Conservation (phyloP, 2,797 vertebrate genomes). For the Acridotheres tristis region DNA sequence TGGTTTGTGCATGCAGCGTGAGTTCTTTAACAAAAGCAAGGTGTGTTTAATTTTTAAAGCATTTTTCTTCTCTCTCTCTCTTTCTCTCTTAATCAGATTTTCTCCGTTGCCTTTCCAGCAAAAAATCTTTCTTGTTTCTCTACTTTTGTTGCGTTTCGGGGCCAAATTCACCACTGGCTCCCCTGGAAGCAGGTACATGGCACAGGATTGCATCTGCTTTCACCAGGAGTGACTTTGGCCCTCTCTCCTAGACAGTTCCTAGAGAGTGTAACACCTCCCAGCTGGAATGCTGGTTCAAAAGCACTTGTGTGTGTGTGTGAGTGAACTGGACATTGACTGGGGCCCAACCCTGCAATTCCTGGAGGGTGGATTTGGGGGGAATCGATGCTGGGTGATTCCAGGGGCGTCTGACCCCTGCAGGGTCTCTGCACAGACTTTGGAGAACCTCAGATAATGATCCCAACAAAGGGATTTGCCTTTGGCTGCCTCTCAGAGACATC, state of each 20-base stretch:
- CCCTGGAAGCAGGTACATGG: constrained; percentile 52
- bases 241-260: background rate
- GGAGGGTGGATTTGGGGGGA: background rate
- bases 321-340: background rate
- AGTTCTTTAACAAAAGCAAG: constrained; percentile 23
- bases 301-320: background rate
- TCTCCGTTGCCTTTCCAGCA: constrained; percentile 26
- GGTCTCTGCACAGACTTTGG: background rate
- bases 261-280: constrained; percentile 26
- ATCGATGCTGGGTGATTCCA: background rate
- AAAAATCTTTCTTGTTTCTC: constrained; percentile 48
- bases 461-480: background rate
- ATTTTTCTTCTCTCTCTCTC: background rate
- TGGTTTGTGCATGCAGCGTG: constrained; percentile 49
- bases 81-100: constrained; percentile 3
- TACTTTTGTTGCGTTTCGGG: constrained; percentile 51
- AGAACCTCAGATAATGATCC: background rate
- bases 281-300: background rate
- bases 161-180: constrained; percentile 59
- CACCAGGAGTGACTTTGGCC: constrained; percentile 61
- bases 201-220: constrained; percentile 51
- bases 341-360: constrained; percentile 49
- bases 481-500: background rate
- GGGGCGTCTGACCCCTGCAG: background rate
- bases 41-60: constrained; percentile 28